Conservation (phyloP, 2,113 vertebrate genomes). For the Anhinga rufa region DNA sequence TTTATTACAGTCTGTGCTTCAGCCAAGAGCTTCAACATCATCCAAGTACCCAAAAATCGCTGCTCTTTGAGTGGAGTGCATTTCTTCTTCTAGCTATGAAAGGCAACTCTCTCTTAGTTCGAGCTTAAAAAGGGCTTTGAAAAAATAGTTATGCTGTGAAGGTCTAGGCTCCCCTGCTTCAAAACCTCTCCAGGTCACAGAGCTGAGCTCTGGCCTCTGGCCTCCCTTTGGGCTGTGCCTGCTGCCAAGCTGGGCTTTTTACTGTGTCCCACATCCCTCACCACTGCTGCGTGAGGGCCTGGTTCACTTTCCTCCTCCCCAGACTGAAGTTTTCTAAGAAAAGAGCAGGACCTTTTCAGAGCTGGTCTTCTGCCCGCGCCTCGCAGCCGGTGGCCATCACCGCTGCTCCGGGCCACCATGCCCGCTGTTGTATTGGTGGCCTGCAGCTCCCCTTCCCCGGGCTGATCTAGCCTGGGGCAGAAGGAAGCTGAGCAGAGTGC, state of each 20-base stretch:
- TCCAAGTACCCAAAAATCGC: not conserved
- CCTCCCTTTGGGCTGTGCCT: not conserved
- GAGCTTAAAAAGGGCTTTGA: not conserved
- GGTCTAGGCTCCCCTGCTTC: not conserved
- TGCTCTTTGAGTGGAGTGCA: not conserved
- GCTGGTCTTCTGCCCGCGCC: not conserved
- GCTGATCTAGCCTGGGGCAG: not conserved
- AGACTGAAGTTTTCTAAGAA: not conserved
- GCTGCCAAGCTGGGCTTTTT: not conserved
- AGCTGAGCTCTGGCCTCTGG: not conserved
- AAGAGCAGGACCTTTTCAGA: not conserved
- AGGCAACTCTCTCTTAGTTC: not conserved
- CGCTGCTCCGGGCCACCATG: not conserved
- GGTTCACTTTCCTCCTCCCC: not conserved
- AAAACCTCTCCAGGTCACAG: not conserved
- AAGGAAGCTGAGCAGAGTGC: not conserved
- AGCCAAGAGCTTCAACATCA: not conserved
- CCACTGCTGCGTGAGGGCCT: rapidly evolving
- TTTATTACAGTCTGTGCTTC: not conserved
- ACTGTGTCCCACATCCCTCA: rapidly evolving
- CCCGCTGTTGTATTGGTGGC: not conserved
- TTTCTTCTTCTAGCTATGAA: not conserved
- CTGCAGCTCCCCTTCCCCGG: rapidly evolving
- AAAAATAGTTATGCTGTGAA: not conserved
- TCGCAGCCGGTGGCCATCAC: not conserved